Evolutionary conservation across 1,140 invertebrate species (phyloP), one percentile per base, ranked within the genome.

Genomic region (Mactra quadrangularis): DNA sequence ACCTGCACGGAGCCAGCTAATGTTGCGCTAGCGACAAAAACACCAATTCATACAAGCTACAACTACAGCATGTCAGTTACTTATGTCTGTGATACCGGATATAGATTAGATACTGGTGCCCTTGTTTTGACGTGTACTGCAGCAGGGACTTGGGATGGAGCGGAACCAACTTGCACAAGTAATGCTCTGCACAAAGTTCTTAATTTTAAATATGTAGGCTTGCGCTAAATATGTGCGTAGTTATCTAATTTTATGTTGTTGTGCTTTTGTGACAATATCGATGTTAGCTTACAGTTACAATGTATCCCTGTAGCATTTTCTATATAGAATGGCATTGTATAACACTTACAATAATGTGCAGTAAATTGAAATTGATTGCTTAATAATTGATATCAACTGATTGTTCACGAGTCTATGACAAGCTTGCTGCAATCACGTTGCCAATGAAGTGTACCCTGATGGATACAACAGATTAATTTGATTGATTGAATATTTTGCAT

Each of bases 51-150:
- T 25, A 17, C 75, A 38, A 55, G 19, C 9, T 66, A 78, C 38
- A 25, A 64, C 31, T 78, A 64, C 59, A 66, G 19, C 45, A 4
- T 19, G 4, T 13, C 22, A 15, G 82, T 76, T 3, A 59, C 50
- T 17, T 76, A 83, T 45, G 70, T 59, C 15, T 83, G 82, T 25
- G 62, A 76, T 50, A 45, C 25, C 2, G 71, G 71, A 19, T 83
- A 59, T 29, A 59, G 55, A 62, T 47, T n/a, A 9, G 60, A 45
- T 29, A 41, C 31, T 6, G 70, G 53, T 11, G 29, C 53, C 19
- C 27, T 64, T 9, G 19, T 53, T 0, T 13, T 59, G 22, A 68
- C 62, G 33, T 75, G 72, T 33, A 66, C n/a, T 15, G 59, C 71
- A 17, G 33, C 47, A 13, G 60, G 45, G 29, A 53, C 47, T 25